Percentiles rank a stretch among this genome's conserved stretches.
phyloP scores from a whole-genome alignment of 2,113 vertebrate genomes.

The Uropsilus gracilis region DNA sequence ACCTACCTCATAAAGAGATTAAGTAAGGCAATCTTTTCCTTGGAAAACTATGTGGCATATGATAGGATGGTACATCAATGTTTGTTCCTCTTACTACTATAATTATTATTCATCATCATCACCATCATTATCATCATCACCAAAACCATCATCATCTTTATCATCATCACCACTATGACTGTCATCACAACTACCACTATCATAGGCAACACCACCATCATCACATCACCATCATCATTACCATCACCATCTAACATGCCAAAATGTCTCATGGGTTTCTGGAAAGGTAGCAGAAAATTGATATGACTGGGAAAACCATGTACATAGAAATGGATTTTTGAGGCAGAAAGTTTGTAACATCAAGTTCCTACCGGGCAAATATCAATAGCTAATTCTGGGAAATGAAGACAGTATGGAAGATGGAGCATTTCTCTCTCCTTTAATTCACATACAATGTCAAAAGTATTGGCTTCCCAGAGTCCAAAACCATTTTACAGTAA shows the following conservation, averaged over 20 bases:
- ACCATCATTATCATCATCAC: too few species aligned
- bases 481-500: slow-evolving; percentile 28
- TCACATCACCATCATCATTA: neutral
- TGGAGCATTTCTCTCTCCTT: slow-evolving; percentile 22
- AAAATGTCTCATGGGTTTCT: slow-evolving; percentile 20
- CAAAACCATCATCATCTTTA: too few species aligned
- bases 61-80: neutral
- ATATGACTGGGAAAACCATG: neutral
- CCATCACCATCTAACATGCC: neutral
- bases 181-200: too few species aligned
- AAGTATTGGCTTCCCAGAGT: neutral
- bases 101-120: too few species aligned
- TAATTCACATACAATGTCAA: slow-evolving; percentile 21
- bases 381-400: slow-evolving; percentile 38
- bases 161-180: too few species aligned
- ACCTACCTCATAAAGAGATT: neutral
- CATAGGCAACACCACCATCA: neutral
- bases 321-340: slow-evolving; percentile 44
- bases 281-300: neutral
- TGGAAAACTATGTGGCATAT: neutral
- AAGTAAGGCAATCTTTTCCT: neutral
- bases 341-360: slow-evolving; percentile 20
- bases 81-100: neutral
- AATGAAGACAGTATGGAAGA: slow-evolving; percentile 38
- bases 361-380: slow-evolving; percentile 9